phyloP scores from a whole-genome alignment of 2,797 vertebrate genomes.

The Cryptoblepharus egeriae region DNA sequence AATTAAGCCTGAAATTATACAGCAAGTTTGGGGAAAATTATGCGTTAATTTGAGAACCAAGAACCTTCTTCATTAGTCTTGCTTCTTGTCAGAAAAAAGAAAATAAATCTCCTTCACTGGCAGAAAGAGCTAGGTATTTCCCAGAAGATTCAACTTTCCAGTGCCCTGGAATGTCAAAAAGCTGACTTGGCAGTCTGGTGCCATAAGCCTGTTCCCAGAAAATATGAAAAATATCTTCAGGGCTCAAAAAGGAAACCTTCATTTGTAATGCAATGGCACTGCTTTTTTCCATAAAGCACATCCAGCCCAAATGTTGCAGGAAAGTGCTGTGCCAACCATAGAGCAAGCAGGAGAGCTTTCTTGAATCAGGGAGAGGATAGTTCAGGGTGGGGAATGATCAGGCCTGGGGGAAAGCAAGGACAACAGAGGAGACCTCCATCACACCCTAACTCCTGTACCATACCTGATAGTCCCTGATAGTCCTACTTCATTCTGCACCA shows the following conservation, averaged over 20 bases:
- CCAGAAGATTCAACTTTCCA: slow-evolving; percentile 52
- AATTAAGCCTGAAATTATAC: slow-evolving; percentile 43
- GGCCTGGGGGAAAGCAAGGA: no score
- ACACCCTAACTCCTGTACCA: no score
- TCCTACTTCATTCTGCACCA: no score
- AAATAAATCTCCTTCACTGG: slow-evolving; percentile 59
- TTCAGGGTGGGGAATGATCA: no score
- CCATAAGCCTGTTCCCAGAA: slow-evolving; percentile 45
- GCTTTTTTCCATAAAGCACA: background rate
- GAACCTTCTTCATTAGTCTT: slow-evolving; percentile 66
- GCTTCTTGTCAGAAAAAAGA: slow-evolving; percentile 68
- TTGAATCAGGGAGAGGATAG: no score
- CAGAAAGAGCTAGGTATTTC: slow-evolving; percentile 65
- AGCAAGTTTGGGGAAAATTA: slow-evolving; percentile 48
- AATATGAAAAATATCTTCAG: slow-evolving; percentile 51
- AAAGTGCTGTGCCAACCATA: no score
- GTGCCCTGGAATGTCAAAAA: slow-evolving; percentile 51
- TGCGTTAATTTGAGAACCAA: slow-evolving; percentile 53
- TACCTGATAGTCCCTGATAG: no score
- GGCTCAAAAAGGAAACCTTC: background rate
- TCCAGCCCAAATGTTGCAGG: no score
- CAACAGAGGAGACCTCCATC: no score
- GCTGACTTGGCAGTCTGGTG: slow-evolving; percentile 45
- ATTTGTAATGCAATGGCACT: slow-evolving; percentile 30
- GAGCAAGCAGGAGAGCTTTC: no score